Evolutionary conservation across 2,797 vertebrate genomes (phyloP), one percentile per base, ranked within the genome.

Genomic region (Bradypodion ventrale): DNA sequence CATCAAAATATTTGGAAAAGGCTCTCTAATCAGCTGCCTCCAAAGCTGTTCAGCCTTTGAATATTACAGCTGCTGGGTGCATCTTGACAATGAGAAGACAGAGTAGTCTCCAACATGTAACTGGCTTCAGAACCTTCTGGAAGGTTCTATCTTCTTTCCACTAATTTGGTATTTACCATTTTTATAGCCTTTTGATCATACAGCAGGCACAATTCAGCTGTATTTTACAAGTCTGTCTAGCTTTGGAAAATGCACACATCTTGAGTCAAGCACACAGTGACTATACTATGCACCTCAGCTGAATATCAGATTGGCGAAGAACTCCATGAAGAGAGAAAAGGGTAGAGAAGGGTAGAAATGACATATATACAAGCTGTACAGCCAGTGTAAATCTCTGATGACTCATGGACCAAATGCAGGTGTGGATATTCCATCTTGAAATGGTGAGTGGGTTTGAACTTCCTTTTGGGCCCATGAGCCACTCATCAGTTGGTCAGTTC

Each of bases 1-100:
- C 29, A 62, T 75, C 69, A 13, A 7, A 83, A 86, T 68, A 89
- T 85, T 93, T 92, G 85, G 81, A 75, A 87, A 92, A 90, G 82
- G 89, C 40, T 86, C 70, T 88, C 86, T 87, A 84, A 59, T 90
- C 78, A 82, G 37, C 72, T 85, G 21, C 37, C 35, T 84, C 82
- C 78, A 86, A 75, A 68, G 72, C 91, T 9, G 83, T 74, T 78
- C 87, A 76, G 32, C 63, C 83, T 89, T 90, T 84, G 75, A 85
- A 80, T 66, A 75, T 32, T 62, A 23, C 52, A 60, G 52, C 52
- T 81, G 16, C 37, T n/a, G 29, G 23, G 59, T 21, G 12, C 25
- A 60, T 40, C 21, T 79, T 12, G 44, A 44, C 75, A 82, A 15
- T 42, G 8, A 49, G 25, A 7, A 72, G 75, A 87, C 46, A 75